Percentiles rank a stretch among this genome's conserved stretches.
Evolutionary conservation across 2,113 vertebrate species (phyloP).

Genomic region (Sinosuthora webbiana): DNA sequence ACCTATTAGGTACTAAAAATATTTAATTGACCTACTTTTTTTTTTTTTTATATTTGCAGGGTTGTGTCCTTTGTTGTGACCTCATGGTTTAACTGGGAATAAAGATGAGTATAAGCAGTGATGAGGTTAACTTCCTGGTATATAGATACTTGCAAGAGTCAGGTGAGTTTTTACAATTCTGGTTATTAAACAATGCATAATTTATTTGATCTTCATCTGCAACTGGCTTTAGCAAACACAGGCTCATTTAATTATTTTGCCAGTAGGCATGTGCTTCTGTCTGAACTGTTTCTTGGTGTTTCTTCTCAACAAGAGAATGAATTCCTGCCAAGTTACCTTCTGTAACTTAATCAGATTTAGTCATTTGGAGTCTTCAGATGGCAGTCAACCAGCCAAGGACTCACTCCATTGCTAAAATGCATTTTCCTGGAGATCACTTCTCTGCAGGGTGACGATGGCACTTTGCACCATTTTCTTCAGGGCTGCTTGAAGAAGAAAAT

Average conservation of each 20-base stretch:
- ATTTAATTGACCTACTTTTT: constrained; percentile 40
- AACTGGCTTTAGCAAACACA: constrained; percentile 55
- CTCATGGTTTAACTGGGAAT: constrained; percentile 99
- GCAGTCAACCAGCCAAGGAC: constrained; percentile 11
- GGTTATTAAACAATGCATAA: constrained; percentile 53
- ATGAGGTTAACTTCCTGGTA: constrained; percentile 99
- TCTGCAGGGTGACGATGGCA: background rate
- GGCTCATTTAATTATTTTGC: constrained; percentile 58
- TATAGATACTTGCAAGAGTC: constrained; percentile 99
- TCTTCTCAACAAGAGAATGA: constrained; percentile 23
- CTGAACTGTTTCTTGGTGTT: constrained; percentile 30
- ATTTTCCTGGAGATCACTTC: background rate
- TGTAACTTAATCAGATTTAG: constrained; percentile 47
- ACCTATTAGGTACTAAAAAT: background rate
- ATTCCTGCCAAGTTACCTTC: constrained; percentile 50
- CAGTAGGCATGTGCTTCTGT: constrained; percentile 14
- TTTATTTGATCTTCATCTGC: constrained; percentile 35
- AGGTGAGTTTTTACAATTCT: constrained; percentile 82
- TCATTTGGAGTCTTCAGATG: constrained; percentile 25
- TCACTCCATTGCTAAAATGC: background rate
- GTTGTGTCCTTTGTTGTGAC: constrained; percentile 92
- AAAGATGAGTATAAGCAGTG: constrained; percentile 99
- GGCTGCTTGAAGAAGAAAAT: background rate
- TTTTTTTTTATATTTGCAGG: constrained; percentile 76
- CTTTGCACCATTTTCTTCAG: background rate